Conservation (phyloP, 2,888 invertebrate species). For the Hemaris fuciformis region DNA sequence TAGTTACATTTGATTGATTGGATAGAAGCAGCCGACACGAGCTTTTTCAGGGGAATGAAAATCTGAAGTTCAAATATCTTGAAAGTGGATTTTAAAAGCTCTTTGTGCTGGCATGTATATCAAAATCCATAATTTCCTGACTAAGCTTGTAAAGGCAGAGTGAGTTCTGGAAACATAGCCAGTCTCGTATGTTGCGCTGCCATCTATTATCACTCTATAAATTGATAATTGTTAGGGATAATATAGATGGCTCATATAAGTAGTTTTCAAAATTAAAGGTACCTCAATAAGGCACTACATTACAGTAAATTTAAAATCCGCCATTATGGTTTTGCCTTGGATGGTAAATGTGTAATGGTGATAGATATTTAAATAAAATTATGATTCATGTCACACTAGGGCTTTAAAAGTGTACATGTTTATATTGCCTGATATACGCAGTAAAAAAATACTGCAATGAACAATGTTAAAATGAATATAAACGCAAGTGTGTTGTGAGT, state of each 20-base stretch:
- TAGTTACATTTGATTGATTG: neutral
- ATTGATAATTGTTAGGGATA: constrained; percentile 7
- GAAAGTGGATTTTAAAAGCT: no score
- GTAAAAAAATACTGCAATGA: neutral
- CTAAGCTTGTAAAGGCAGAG: neutral
- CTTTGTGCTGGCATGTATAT: neutral
- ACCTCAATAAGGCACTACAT: neutral
- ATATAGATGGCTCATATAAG: constrained; percentile 4
- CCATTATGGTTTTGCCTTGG: neutral
- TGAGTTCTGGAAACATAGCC: neutral
- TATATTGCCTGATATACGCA: neutral
- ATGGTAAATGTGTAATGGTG: neutral
- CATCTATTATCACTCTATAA: constrained; percentile 8
- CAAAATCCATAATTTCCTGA: neutral
- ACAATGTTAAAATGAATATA: no score
- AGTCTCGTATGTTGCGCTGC: neutral
- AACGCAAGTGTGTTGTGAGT: neutral
- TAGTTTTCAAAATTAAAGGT: neutral
- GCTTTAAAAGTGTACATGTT: neutral
- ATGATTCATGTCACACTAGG: neutral
- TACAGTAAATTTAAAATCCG: neutral
- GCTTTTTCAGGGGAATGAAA: neutral
- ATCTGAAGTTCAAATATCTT: neutral
- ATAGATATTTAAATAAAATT: neutral
- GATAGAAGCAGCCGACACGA: neutral